Evolutionary conservation across 2,113 vertebrate species (phyloP).

Genomic region (Pollachius pollachius): DNA sequence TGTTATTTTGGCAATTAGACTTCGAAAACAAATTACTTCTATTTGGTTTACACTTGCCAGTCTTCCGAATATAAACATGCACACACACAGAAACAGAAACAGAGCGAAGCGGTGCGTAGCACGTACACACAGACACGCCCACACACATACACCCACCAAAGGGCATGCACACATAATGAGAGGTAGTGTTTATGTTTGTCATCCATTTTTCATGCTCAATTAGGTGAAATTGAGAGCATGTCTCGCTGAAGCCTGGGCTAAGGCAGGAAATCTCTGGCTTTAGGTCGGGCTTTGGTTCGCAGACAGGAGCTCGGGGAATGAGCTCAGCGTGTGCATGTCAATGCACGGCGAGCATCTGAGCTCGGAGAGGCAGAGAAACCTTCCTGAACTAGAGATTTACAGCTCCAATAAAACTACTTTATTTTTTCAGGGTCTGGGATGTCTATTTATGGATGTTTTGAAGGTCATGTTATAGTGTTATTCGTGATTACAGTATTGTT

Average conservation of each 20-base stretch:
- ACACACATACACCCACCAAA: conserved; percentile 4
- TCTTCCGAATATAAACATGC: conserved; percentile 28
- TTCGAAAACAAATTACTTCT: conserved; percentile 53
- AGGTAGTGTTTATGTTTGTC: conserved; percentile 54
- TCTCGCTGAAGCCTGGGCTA: conserved; percentile 41
- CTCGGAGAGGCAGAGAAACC: no score
- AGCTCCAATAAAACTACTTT: no score
- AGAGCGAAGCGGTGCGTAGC: background rate
- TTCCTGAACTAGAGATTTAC: no score
- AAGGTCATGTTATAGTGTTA: no score
- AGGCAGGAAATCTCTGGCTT: conserved; percentile 35
- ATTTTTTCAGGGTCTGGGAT: no score
- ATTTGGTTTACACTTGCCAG: conserved; percentile 33
- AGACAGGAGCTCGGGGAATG: conserved; percentile 20
- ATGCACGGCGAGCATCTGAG: background rate
- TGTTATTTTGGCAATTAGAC: conserved; percentile 64
- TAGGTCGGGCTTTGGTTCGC: conserved; percentile 11
- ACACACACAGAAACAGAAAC: background rate
- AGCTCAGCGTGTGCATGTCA: conserved; percentile 6
- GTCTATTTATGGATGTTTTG: no score
- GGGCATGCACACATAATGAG: conserved; percentile 38
- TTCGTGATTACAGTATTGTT: no score
- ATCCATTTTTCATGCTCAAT: conserved; percentile 65
- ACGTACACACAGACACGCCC: background rate
- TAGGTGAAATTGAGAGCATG: conserved; percentile 50